Percentiles rank a stretch among this genome's conserved stretches.
Conservation (phyloP, 2,113 vertebrate genomes). For the Urocitellus parryii region DNA sequence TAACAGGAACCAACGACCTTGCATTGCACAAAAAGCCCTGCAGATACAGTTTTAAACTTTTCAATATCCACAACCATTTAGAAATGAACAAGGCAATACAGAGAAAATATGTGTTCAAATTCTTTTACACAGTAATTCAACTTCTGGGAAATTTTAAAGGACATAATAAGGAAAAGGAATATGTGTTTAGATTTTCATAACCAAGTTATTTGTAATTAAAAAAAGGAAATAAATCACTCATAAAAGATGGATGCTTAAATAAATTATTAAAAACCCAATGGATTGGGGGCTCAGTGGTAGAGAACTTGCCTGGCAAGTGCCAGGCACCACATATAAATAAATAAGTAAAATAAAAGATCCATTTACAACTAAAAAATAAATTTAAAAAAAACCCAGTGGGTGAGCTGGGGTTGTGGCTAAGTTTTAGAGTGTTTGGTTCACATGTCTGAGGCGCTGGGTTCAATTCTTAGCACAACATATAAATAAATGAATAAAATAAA, state of each 20-base stretch:
- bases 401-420: too few species aligned
- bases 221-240: background rate
- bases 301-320: too few species aligned
- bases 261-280: too few species aligned
- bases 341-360: too few species aligned
- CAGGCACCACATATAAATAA: too few species aligned
- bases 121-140: conserved; percentile 11
- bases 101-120: background rate
- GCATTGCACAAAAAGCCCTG: background rate
- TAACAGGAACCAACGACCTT: background rate
- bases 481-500: too few species aligned
- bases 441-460: too few species aligned
- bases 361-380: too few species aligned
- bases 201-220: background rate
- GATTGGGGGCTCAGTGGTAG: too few species aligned
- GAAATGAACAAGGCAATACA: background rate
- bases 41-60: conserved; percentile 1
- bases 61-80: background rate
- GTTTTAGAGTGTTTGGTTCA: too few species aligned
- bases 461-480: too few species aligned
- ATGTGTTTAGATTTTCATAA: background rate
- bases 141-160: background rate
- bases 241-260: background rate
- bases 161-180: conserved; percentile 39
- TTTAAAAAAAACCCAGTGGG: background rate